phyloP scores from a whole-genome alignment of 2,113 vertebrate genomes.

The Crotalus helleri region DNA sequence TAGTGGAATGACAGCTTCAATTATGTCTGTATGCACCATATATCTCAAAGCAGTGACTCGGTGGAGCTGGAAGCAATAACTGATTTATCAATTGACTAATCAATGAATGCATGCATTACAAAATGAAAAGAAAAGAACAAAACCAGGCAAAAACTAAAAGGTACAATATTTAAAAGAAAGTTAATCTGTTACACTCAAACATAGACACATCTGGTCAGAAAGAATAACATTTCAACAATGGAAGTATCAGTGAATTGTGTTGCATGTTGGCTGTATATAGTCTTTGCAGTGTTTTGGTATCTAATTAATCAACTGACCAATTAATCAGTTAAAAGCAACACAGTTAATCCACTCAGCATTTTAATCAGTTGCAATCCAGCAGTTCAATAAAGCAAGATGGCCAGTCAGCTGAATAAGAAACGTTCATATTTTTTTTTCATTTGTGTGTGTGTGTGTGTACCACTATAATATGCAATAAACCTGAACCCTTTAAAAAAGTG shows the following conservation, averaged over 20 bases:
- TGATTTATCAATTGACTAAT: background rate
- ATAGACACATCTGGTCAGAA: background rate
- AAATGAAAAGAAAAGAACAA: background rate
- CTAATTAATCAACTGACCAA: conserved; percentile 15
- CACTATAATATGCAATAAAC: background rate
- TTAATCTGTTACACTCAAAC: background rate
- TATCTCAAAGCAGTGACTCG: background rate
- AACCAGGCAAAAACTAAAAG: background rate
- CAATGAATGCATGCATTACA: background rate
- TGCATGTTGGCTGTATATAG: background rate
- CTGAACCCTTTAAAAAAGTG: background rate
- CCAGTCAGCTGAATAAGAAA: background rate
- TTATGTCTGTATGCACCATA: background rate
- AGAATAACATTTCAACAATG: background rate
- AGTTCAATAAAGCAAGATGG: background rate
- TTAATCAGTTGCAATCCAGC: background rate
- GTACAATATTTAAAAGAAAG: background rate
- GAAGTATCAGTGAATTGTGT: background rate
- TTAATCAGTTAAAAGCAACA: background rate
- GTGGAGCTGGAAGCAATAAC: background rate
- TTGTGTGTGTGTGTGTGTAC: background rate
- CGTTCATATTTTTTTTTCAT: background rate
- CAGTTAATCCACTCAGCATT: conserved; percentile 21
- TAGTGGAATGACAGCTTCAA: background rate
- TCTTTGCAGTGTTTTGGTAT: background rate